Percentiles rank a stretch among this genome's conserved stretches.
phyloP scores from a whole-genome alignment of 2,797 vertebrate species.

The Hoplostethus atlanticus region DNA sequence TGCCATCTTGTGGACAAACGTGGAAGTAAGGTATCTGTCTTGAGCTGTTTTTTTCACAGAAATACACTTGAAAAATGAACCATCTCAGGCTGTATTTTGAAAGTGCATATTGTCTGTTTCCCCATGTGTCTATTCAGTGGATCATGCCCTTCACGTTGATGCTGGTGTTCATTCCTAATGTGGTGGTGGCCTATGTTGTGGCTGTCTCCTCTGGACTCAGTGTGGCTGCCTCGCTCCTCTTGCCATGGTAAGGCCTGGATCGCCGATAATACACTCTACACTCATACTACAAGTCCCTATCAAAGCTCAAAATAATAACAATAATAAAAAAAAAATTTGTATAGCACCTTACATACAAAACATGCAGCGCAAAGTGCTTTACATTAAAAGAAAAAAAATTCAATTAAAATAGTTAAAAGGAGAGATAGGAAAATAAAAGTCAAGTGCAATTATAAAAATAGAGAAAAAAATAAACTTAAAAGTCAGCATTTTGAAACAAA shows the following conservation, averaged over 20 bases:
- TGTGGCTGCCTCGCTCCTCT: conserved; percentile 92
- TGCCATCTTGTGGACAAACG: conserved; percentile 57
- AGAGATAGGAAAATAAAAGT: too few species aligned
- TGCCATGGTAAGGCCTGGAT: conserved; percentile 90
- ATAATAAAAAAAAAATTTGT: too few species aligned
- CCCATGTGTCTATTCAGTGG: conserved; percentile 79
- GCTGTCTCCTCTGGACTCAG: conserved; percentile 94
- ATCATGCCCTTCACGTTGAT: conserved; percentile 95
- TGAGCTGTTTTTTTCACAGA: background rate
- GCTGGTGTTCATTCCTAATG: conserved; percentile 91
- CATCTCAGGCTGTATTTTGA: background rate
- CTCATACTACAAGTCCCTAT: too few species aligned
- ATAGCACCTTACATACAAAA: too few species aligned
- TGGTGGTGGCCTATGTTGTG: conserved; percentile 91
- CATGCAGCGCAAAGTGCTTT: too few species aligned
- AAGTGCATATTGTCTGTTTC: background rate
- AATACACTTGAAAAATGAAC: background rate
- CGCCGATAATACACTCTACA: background rate
- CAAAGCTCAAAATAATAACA: too few species aligned
- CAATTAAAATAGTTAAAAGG: too few species aligned
- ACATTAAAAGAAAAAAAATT: too few species aligned
- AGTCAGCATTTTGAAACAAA: too few species aligned
- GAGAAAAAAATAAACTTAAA: too few species aligned
- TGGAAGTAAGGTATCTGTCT: background rate
- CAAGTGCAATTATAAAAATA: too few species aligned